phyloP scores from a whole-genome alignment of 2,113 vertebrate species.

The Muntiacus reevesi region DNA sequence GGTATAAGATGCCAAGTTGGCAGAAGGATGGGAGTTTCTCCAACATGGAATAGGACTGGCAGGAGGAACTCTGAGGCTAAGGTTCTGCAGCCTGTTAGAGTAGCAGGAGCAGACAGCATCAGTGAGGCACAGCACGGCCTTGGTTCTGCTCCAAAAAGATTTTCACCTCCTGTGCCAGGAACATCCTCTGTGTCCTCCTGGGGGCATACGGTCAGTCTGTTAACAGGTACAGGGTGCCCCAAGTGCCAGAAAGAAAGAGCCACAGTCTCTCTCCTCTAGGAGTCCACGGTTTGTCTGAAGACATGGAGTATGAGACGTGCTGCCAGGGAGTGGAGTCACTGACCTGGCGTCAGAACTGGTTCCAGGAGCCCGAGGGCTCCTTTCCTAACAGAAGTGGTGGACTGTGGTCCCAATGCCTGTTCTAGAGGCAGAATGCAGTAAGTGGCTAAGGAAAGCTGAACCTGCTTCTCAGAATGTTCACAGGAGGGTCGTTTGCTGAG shows the following conservation, averaged over 20 bases:
- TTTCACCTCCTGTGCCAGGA: background rate
- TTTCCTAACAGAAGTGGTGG: conserved; percentile 37
- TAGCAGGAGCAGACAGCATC: background rate
- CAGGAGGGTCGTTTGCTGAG: background rate
- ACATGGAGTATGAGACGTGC: background rate
- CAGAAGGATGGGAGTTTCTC: background rate
- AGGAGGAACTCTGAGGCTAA: background rate
- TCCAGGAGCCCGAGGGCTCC: background rate
- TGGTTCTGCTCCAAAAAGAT: background rate
- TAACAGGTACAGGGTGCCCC: background rate
- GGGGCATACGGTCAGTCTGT: background rate
- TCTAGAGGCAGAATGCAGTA: background rate
- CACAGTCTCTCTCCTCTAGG: background rate
- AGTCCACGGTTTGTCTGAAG: background rate
- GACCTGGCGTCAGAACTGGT: background rate
- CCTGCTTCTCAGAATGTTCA: background rate
- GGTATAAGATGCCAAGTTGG: background rate
- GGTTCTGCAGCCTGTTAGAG: background rate
- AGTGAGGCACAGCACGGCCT: background rate
- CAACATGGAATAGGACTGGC: background rate
- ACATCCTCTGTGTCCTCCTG: background rate
- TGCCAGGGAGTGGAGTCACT: background rate
- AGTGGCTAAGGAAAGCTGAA: conserved; percentile 10
- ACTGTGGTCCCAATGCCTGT: background rate
- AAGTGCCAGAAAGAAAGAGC: background rate